Base-by-base conservation (phyloP, 2,888 invertebrate genomes). In the Taenaris catops region DNA sequence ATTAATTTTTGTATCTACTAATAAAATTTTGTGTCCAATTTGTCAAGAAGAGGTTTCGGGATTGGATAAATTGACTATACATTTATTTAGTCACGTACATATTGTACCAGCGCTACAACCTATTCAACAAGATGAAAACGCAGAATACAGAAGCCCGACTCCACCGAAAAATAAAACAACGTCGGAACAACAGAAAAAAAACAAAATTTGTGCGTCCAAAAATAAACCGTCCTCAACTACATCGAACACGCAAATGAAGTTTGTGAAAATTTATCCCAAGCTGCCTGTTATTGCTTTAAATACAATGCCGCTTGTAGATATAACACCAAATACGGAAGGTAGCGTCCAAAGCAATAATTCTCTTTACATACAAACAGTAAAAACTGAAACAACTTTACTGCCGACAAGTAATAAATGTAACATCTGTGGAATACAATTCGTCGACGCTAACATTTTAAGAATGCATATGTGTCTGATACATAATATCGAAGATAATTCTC, bases 51-150 rank as follows among this genome's bases (percentile, higher is more conserved):
- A 91, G 50, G 83, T 95, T 8, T 75, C 90, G 44, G 95, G 95
- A 1, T 87, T 95, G 46, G 95, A 95, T 67, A 95, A 95, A 78
- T 80, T 95, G 29, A 95, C 95, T 0, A 94, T 95, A 58, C 95
- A 95, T 71, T 81, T 95, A 47, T 94, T 95, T 59, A 91, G 91
- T 40, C 95, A 95, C 63, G 89, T 91, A 2, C 75, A 78, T 48
- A 60, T 88, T 37, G 47, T 69, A 46, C 48, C 56, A 27, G 51
- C 53, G 38, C 71, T 57, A 49, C 54, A 45, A 33, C 40, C 27
- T 25, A 14, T 41, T 40, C 54, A 51, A 49, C 60, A 55, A 46
- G 52, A 49, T 36, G 48, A 49, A 38, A 37, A 27, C 16, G 24
- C 23, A 25, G 47, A 52, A 11, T 55, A 52, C 50, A 52, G 40